Conservation (phyloP, 2,113 vertebrate species). For the Micronycteris hirsuta region DNA sequence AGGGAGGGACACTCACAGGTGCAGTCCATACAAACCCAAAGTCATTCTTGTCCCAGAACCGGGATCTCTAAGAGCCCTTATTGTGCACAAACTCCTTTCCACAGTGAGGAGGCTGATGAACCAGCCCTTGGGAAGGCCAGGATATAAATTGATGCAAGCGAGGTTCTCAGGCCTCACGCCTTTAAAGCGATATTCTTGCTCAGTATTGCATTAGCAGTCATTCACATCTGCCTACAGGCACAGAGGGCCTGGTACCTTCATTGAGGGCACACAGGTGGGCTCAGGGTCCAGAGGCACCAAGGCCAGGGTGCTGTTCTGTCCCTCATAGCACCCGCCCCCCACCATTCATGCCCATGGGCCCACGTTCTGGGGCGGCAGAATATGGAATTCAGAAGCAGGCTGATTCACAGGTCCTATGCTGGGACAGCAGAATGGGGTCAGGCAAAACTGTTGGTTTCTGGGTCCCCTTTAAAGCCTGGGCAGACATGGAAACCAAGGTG, state of each 20-base stretch:
- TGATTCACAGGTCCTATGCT: neutral
- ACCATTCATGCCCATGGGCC: rapidly evolving
- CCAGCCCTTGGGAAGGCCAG: neutral
- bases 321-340: rapidly evolving
- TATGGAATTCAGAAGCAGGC: neutral
- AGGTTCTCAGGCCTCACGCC: neutral
- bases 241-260: neutral
- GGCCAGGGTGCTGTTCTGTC: neutral
- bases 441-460: neutral
- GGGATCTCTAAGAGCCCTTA: neutral
- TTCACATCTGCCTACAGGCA: neutral
- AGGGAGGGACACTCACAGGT: neutral
- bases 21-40: neutral
- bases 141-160: rapidly evolving
- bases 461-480: neutral
- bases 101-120: neutral
- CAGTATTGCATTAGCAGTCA: neutral
- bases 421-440: neutral
- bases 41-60: neutral
- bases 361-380: neutral
- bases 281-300: neutral
- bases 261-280: neutral
- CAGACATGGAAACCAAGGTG: neutral
- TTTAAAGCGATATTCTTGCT: neutral
- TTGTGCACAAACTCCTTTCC: neutral